Percentiles rank a stretch among this genome's conserved stretches.
Conservation (phyloP, 64 coral and sea anemone genomes). For the Dendronephthya gigantea region DNA sequence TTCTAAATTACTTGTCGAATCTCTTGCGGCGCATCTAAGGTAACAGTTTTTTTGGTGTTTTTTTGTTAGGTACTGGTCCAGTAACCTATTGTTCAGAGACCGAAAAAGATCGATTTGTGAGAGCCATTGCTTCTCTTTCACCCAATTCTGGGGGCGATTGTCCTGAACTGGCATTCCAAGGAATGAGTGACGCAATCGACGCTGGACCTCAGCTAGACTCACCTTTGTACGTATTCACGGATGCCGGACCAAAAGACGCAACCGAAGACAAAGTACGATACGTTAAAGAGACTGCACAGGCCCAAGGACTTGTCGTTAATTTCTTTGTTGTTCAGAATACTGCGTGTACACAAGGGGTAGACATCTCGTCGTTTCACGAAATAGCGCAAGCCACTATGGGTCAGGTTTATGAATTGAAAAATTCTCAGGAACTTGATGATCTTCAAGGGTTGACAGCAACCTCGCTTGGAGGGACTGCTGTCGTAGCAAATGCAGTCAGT, state of each 20-base stretch:
- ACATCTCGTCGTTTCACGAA: not conserved
- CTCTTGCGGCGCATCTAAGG: too few relatives aligned
- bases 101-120: conserved; percentile 19
- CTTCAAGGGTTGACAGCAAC: not conserved
- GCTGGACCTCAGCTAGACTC: conserved; percentile 31
- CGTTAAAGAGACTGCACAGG: not conserved
- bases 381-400: not conserved
- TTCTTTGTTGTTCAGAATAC: not conserved
- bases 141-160: conserved; percentile 53
- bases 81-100: not conserved
- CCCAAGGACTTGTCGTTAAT: not conserved
- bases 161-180: conserved; percentile 42
- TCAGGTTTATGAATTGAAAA: not conserved
- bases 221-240: conserved; percentile 77
- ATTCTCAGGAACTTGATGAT: not conserved
- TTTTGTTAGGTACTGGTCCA: not conserved
- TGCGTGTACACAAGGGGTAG: not conserved
- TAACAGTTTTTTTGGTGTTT: not conserved
- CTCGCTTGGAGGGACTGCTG: not conserved
- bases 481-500: not conserved
- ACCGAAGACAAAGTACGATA: not conserved
- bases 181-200: conserved; percentile 45
- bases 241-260: conserved; percentile 52
- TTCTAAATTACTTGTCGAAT: too few relatives aligned
- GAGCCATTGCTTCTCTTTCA: conserved; percentile 17